These are phyloP conservation scores for Psophia crepitans DNA, from an alignment of 2,113 vertebrate species.

Conservation along the genomic window DNA sequence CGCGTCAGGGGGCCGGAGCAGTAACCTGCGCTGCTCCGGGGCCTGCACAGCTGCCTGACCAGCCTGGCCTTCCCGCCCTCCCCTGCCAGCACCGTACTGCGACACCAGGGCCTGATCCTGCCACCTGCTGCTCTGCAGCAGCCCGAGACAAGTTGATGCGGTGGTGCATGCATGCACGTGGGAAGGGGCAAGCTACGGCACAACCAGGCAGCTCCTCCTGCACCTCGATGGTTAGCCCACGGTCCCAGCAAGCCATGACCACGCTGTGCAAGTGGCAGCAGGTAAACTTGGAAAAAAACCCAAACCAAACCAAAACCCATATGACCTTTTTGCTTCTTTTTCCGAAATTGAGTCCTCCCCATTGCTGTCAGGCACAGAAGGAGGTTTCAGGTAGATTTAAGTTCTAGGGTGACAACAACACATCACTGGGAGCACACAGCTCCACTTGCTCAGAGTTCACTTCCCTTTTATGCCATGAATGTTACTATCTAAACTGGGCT, in stretches of 20 bases:
- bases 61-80: background rate
- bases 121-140: background rate
- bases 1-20: rapidly evolving
- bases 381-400: background rate
- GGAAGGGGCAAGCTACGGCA: background rate
- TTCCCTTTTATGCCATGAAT: background rate
- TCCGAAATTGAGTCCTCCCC: background rate
- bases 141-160: rapidly evolving
- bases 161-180: rapidly evolving
- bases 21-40: background rate
- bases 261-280: background rate
- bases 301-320: background rate
- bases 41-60: background rate
- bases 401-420: background rate
- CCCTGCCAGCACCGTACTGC: rapidly evolving
- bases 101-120: background rate
- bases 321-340: background rate
- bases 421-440: background rate
- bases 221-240: background rate
- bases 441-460: background rate
- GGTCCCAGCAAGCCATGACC: background rate
- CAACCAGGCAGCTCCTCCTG: background rate
- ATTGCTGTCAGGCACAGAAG: background rate
- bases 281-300: background rate
- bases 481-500: background rate